A percentile compares a stretch with the other conserved stretches of the same genome.
Evolutionary conservation across 2,797 vertebrate genomes (phyloP).

Genomic region (Chelidonichthys spinosus): DNA sequence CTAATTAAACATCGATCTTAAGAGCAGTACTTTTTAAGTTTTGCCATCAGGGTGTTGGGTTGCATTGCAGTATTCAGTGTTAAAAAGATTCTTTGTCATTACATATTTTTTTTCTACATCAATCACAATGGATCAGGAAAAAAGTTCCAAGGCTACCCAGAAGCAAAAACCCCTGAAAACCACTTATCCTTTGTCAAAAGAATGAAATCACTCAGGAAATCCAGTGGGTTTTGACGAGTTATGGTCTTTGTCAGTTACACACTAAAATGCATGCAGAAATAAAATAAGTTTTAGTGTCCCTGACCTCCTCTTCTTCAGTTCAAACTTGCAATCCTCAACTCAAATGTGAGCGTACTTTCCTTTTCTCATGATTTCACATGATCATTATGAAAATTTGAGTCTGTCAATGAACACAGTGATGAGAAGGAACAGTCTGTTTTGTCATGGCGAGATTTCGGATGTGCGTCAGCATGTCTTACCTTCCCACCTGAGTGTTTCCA

Average conservation of each 20-base stretch:
- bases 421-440: neutral
- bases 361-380: neutral
- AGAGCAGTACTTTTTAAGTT: too few species aligned
- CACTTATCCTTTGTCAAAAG: too few species aligned
- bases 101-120: too few species aligned
- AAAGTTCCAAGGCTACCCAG: neutral
- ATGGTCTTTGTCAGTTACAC: neutral
- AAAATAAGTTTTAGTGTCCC: neutral
- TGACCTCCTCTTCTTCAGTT: neutral
- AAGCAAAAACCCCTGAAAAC: neutral
- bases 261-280: too few species aligned
- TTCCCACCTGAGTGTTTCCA: slow-evolving; percentile 5
- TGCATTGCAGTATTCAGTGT: neutral
- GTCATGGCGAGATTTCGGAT: neutral
- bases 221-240: too few species aligned
- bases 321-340: too few species aligned
- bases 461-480: neutral
- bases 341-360: too few species aligned
- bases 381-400: neutral
- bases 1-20: too few species aligned
- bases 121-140: neutral
- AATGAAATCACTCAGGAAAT: neutral
- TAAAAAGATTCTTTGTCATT: too few species aligned
- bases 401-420: neutral
- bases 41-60: too few species aligned